These are phyloP conservation scores for Nerophis ophidion DNA, from an alignment of 2,113 vertebrate genomes.

Conservation along the genomic window DNA sequence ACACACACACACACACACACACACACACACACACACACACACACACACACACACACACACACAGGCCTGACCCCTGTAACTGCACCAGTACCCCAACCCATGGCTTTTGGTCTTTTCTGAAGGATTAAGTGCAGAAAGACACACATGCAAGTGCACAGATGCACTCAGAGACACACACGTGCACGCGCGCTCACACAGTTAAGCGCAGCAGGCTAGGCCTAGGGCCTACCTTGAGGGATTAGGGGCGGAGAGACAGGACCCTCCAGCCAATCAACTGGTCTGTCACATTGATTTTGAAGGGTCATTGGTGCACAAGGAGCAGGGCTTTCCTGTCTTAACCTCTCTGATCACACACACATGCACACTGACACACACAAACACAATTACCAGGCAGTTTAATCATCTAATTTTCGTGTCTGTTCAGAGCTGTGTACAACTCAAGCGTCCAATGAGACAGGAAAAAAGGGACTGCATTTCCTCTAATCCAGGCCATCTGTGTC, in stretches of 20 bases:
- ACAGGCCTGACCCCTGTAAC: slow-evolving; percentile 54
- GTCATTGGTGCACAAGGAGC: slow-evolving; percentile 71
- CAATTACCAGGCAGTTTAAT: slow-evolving; percentile 28
- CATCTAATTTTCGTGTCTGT: slow-evolving; percentile 13
- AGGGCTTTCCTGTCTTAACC: slow-evolving; percentile 74
- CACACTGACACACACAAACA: slow-evolving; percentile 34
- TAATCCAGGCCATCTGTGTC: background rate
- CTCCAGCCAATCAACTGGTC: slow-evolving; percentile 73
- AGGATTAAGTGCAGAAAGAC: slow-evolving; percentile 66
- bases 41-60: slow-evolving; percentile 34
- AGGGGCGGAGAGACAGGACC: slow-evolving; percentile 75
- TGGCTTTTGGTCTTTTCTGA: slow-evolving; percentile 61
- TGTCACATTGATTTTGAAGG: slow-evolving; percentile 76
- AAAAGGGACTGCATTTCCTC: background rate
- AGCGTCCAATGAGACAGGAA: background rate
- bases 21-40: background rate
- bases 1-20: no score
- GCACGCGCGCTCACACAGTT: slow-evolving; percentile 29
- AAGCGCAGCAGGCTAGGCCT: slow-evolving; percentile 43
- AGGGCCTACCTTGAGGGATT: slow-evolving; percentile 74
- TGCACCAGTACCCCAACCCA: slow-evolving; percentile 62
- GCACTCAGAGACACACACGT: slow-evolving; percentile 15
- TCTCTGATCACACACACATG: slow-evolving; percentile 59
- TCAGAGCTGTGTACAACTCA: background rate
- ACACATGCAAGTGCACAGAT: slow-evolving; percentile 40